Evolutionary conservation across 2,113 vertebrate species (phyloP).

Genomic region (Osmerus eperlanus): DNA sequence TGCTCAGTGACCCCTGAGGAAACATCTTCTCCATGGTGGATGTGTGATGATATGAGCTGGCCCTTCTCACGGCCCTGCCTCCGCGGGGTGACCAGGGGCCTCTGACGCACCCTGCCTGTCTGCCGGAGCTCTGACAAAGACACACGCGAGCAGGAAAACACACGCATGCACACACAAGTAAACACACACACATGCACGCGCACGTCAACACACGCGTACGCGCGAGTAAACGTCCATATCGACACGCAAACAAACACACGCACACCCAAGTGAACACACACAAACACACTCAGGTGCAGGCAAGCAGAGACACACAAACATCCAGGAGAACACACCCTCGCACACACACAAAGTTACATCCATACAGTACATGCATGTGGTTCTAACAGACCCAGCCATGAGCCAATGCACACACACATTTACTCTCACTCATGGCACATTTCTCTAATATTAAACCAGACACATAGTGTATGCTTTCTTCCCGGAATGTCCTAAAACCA

Average conservation of each 20-base stretch:
- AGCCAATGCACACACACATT: too few species aligned
- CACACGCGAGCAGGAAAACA: conserved; percentile 1
- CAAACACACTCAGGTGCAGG: background rate
- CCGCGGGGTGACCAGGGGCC: background rate
- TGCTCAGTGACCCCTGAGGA: conserved; percentile 24
- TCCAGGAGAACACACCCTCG: background rate
- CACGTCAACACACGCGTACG: conserved; percentile 12
- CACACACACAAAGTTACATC: background rate
- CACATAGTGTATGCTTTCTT: too few species aligned
- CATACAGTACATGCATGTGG: background rate
- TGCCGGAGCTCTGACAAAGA: background rate
- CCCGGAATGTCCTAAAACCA: too few species aligned
- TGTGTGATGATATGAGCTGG: conserved; percentile 45
- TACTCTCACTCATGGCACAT: too few species aligned
- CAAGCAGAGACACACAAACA: background rate
- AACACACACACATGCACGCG: background rate
- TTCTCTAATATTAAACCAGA: too few species aligned
- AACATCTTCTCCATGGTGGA: conserved; percentile 41
- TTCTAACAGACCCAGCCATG: too few species aligned
- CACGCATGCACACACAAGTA: background rate
- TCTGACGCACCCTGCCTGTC: background rate
- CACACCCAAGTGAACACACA: background rate
- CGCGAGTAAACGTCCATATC: conserved; percentile 8
- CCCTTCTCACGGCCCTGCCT: background rate
- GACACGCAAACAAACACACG: background rate